phyloP scores from a whole-genome alignment of 2,888 invertebrate species.

The Pseudoips prasinana region DNA sequence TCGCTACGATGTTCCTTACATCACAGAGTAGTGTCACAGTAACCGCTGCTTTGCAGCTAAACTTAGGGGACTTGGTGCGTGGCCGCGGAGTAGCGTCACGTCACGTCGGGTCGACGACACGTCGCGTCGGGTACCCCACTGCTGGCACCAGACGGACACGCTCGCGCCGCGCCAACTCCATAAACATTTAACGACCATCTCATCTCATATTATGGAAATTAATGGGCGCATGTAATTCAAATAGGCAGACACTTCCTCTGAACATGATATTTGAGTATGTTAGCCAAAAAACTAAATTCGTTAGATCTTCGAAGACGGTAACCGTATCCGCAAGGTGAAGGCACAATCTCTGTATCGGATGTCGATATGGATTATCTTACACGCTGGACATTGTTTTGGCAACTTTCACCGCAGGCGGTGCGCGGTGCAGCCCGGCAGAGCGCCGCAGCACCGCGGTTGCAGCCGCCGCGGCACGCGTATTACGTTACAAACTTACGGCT shows the following conservation, averaged over 20 bases:
- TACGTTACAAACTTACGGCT: slow-evolving; percentile 19
- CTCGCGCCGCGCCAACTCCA: slow-evolving; percentile 6
- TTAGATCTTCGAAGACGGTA: slow-evolving; percentile 1
- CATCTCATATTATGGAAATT: slow-evolving; percentile 16
- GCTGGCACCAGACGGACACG: too few species aligned
- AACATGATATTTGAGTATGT: slow-evolving; percentile 1
- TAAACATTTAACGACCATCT: slow-evolving; percentile 14
- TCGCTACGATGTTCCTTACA: too few species aligned
- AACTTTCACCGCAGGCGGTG: slow-evolving; percentile 21
- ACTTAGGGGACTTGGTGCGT: too few species aligned
- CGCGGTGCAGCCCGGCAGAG: too few species aligned
- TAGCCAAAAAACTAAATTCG: too few species aligned
- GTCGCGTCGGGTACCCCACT: neutral
- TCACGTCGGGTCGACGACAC: slow-evolving; percentile 8
- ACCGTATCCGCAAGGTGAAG: slow-evolving; percentile 6
- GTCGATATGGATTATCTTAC: slow-evolving; percentile 9
- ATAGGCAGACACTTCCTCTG: slow-evolving; percentile 3
- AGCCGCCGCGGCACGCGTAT: slow-evolving; percentile 12
- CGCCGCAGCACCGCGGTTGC: too few species aligned
- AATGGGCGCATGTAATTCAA: slow-evolving; percentile 8
- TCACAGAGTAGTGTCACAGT: too few species aligned
- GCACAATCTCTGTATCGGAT: slow-evolving; percentile 14
- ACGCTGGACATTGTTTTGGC: slow-evolving; percentile 12
- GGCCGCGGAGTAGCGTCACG: too few species aligned
- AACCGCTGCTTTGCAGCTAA: too few species aligned